Evolutionary conservation across 2,797 vertebrate genomes (phyloP).

Genomic region (Chloroceryle inda): DNA sequence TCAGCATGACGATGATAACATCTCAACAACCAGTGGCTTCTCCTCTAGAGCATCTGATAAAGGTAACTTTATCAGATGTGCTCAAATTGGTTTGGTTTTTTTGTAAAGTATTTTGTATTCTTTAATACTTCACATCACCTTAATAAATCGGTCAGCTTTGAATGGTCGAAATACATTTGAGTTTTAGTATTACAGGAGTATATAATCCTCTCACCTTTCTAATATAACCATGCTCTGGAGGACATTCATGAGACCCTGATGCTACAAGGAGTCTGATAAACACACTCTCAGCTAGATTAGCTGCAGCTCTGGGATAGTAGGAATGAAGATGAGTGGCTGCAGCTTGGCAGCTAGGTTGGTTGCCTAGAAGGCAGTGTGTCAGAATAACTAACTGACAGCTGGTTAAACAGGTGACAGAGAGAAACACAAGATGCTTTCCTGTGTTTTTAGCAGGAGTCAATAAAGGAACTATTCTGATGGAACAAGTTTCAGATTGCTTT

Average conservation of each 20-base stretch:
- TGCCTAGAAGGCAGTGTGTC: neutral
- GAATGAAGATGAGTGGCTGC: neutral
- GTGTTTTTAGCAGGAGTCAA: neutral
- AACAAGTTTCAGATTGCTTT: neutral
- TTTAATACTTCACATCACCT: neutral
- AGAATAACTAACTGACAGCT: neutral
- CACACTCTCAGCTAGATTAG: neutral
- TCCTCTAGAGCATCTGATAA: conserved; percentile 98
- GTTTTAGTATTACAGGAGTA: neutral
- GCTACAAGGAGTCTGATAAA: neutral
- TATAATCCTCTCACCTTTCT: neutral
- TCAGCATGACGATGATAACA: conserved; percentile 98
- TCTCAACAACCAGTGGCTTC: conserved; percentile 99
- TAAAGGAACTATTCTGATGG: neutral
- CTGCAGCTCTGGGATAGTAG: neutral
- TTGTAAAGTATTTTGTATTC: neutral
- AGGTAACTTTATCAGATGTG: conserved; percentile 80
- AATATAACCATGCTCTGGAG: neutral
- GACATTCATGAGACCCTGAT: neutral
- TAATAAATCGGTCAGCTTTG: neutral
- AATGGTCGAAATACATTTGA: neutral
- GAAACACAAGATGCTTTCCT: neutral
- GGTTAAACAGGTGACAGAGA: neutral
- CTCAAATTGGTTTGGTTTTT: neutral
- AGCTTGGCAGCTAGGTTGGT: neutral